Evolutionary conservation across 1,140 invertebrate genomes (phyloP).

Genomic region (Archivesica marissinica): DNA sequence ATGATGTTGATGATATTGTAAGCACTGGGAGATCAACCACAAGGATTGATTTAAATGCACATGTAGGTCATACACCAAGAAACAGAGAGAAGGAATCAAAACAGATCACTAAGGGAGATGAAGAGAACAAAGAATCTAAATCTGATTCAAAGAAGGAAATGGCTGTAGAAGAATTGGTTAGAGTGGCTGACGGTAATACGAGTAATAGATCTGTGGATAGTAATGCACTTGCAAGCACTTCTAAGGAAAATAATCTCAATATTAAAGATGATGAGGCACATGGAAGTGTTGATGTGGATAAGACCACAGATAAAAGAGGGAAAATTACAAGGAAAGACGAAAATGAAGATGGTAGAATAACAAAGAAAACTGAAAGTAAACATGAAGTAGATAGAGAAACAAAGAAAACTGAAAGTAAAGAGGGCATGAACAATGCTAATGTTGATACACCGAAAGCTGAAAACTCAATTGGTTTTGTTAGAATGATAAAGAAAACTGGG

Average conservation of each 20-base stretch:
- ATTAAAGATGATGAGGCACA: no score
- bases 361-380: background rate
- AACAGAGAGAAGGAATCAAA: background rate
- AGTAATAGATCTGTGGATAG: conserved; percentile 27
- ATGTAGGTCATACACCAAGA: background rate
- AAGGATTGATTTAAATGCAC: conserved; percentile 27
- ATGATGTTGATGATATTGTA: conserved; percentile 52
- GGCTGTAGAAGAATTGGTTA: background rate
- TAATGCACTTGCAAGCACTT: conserved; percentile 13
- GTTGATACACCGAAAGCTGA: background rate
- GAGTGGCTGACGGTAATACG: conserved; percentile 7
- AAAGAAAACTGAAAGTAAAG: background rate
- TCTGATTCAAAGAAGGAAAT: background rate
- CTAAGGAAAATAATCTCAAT: background rate
- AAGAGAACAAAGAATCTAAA: conserved; percentile 1
- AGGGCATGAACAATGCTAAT: background rate
- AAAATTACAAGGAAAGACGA: background rate
- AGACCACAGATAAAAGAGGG: background rate
- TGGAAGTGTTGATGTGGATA: background rate
- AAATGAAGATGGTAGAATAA: background rate
- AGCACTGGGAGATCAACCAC: conserved; percentile 35
- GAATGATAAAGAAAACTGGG: background rate
- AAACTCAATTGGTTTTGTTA: background rate
- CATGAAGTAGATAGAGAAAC: background rate
- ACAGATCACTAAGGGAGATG: background rate